Conservation (phyloP, 2,797 vertebrate species). For the Microctenopoma steveboyesi region DNA sequence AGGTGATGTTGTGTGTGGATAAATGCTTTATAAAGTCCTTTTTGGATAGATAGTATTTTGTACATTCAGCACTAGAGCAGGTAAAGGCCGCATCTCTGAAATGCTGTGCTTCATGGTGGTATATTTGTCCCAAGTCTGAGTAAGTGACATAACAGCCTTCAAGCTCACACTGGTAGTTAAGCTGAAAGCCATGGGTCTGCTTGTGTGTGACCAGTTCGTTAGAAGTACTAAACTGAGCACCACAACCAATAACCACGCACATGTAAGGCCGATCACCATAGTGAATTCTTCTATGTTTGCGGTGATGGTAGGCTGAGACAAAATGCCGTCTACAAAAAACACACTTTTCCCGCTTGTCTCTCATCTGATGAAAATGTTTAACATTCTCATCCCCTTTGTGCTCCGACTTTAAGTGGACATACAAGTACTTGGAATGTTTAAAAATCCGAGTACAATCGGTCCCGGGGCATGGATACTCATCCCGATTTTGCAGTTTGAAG, state of each 20-base stretch:
- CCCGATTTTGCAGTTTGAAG: slow-evolving; percentile 91
- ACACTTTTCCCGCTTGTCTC: slow-evolving; percentile 94
- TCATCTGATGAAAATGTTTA: slow-evolving; percentile 94
- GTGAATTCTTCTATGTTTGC: slow-evolving; percentile 90
- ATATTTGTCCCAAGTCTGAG: slow-evolving; percentile 94
- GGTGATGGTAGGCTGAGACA: slow-evolving; percentile 91
- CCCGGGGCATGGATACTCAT: slow-evolving; percentile 94
- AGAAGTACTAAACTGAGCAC: slow-evolving; percentile 87
- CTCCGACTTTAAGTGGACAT: slow-evolving; percentile 94
- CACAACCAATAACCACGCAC: slow-evolving; percentile 92
- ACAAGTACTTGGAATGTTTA: slow-evolving; percentile 97
- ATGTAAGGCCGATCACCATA: slow-evolving; percentile 89
- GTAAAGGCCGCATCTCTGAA: slow-evolving; percentile 95
- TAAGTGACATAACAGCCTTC: slow-evolving; percentile 94
- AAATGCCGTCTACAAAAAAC: slow-evolving; percentile 94
- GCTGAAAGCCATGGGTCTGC: slow-evolving; percentile 90
- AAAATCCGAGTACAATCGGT: slow-evolving; percentile 91
- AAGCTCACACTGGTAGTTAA: slow-evolving; percentile 92
- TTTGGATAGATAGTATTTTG: slow-evolving; percentile 94
- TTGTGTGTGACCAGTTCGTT: slow-evolving; percentile 95
- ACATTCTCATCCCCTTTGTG: slow-evolving; percentile 92
- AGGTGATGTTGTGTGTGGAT: slow-evolving; percentile 86
- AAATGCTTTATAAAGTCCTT: slow-evolving; percentile 92
- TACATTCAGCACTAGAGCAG: slow-evolving; percentile 90
- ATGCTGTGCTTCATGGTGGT: slow-evolving; percentile 98